These are phyloP conservation scores for Calliscelio sp. DNA, from an alignment of 2,888 invertebrate genomes.

Conservation along the genomic window DNA sequence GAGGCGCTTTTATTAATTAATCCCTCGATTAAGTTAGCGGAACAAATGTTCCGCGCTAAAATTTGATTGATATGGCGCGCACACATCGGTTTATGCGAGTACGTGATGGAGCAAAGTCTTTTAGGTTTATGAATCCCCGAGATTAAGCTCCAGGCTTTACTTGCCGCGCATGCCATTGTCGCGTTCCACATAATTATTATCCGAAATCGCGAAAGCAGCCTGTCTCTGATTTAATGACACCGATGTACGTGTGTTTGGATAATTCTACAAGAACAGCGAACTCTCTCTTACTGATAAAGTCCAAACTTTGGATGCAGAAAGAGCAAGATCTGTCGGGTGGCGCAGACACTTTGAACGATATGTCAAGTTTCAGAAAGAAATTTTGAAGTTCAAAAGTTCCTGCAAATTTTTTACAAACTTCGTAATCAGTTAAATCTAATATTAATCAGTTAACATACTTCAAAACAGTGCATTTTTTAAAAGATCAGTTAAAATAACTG, in stretches of 20 bases:
- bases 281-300: too few relatives aligned
- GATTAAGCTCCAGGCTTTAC: constrained; percentile 53
- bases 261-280: too few relatives aligned
- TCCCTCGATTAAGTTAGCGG: constrained; percentile 43
- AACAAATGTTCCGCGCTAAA: constrained; percentile 42
- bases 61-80: constrained; percentile 55
- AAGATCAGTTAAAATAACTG: too few relatives aligned
- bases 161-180: constrained; percentile 48
- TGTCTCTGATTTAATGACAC: constrained; percentile 31
- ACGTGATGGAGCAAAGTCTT: constrained; percentile 66
- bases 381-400: too few relatives aligned
- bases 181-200: constrained; percentile 48
- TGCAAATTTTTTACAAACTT: too few relatives aligned
- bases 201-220: constrained; percentile 35
- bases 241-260: constrained; percentile 12
- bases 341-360: too few relatives aligned
- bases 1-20: constrained; percentile 43
- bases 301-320: too few relatives aligned
- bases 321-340: too few relatives aligned
- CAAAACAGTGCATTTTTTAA: too few relatives aligned
- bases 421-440: too few relatives aligned
- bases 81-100: constrained; percentile 45
- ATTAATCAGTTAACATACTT: too few relatives aligned
- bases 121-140: constrained; percentile 61
- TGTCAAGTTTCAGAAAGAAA: too few relatives aligned